phyloP scores from a whole-genome alignment of 2,888 invertebrate species.

The Cyclophora albipunctata region DNA sequence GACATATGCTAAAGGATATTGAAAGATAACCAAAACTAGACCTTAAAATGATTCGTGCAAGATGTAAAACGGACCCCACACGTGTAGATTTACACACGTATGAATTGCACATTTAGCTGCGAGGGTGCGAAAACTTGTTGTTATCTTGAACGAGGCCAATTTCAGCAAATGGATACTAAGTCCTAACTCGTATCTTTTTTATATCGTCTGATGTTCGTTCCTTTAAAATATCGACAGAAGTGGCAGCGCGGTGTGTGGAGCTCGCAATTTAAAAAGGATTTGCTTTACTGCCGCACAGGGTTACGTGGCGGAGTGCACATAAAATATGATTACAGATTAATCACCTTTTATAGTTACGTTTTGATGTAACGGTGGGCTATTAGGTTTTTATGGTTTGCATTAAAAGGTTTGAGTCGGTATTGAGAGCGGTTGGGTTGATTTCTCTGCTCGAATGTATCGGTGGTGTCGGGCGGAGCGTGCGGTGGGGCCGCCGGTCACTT shows the following conservation, averaged over 20 bases:
- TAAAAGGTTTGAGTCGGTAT: no score
- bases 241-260: conserved; percentile 39
- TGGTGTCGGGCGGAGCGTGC: conserved; percentile 8
- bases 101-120: conserved; percentile 72
- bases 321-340: conserved; percentile 10
- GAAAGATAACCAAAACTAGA: conserved; percentile 11
- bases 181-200: conserved; percentile 73
- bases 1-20: conserved; percentile 49
- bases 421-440: no score
- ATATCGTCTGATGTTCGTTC: conserved; percentile 54
- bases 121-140: conserved; percentile 75
- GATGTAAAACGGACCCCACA: conserved; percentile 19
- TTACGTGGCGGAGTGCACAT: conserved; percentile 20
- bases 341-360: no score
- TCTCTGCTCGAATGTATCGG: not conserved
- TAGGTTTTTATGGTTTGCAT: no score
- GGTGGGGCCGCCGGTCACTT: conserved; percentile 24
- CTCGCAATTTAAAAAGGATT: conserved; percentile 68
- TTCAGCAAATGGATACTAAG: conserved; percentile 76
- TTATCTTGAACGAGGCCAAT: conserved; percentile 74
- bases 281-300: conserved; percentile 50
- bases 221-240: conserved; percentile 66
- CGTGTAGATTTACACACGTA: conserved; percentile 56
- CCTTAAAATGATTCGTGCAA: conserved; percentile 17
- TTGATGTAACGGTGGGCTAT: no score